A percentile compares a stretch with the other conserved stretches of the same genome.
These are phyloP conservation scores for Agrenia bidenticulata DNA, from an alignment of 2,888 invertebrate genomes.

Conservation along the genomic window DNA sequence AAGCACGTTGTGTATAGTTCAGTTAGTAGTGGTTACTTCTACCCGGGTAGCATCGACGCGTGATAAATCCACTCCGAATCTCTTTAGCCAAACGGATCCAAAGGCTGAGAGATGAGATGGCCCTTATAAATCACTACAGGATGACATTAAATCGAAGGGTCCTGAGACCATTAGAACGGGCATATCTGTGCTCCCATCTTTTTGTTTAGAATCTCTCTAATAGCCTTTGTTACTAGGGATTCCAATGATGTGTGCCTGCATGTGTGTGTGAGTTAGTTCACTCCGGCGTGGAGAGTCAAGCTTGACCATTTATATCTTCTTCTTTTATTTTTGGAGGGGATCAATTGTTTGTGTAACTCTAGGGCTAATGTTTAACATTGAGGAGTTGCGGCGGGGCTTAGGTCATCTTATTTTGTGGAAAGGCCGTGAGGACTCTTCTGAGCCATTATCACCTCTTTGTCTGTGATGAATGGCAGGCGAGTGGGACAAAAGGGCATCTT, in stretches of 20 bases:
- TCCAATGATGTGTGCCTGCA: no score
- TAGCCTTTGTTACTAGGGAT: no score
- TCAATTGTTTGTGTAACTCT: no score
- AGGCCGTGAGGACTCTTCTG: slow-evolving; percentile 35
- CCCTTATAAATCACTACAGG: neutral
- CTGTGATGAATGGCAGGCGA: slow-evolving; percentile 43
- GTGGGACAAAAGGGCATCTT: no score
- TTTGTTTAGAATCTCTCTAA: neutral
- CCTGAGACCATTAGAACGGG: neutral
- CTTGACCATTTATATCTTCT: no score
- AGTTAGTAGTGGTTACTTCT: no score
- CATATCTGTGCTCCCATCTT: slow-evolving; percentile 1
- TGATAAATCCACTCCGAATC: neutral
- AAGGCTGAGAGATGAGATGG: neutral
- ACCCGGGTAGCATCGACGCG: neutral
- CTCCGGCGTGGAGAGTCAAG: no score
- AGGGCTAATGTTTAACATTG: no score
- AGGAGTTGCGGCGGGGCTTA: slow-evolving; percentile 14
- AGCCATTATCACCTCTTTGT: slow-evolving; percentile 48
- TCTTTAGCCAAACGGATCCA: no score
- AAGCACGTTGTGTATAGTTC: no score
- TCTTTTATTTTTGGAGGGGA: no score
- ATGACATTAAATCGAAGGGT: slow-evolving; percentile 12
- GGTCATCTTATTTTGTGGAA: slow-evolving; percentile 42
- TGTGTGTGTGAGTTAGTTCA: no score